phyloP scores from a whole-genome alignment of 1,140 invertebrate species.

The Leptestheria dahalacensis region DNA sequence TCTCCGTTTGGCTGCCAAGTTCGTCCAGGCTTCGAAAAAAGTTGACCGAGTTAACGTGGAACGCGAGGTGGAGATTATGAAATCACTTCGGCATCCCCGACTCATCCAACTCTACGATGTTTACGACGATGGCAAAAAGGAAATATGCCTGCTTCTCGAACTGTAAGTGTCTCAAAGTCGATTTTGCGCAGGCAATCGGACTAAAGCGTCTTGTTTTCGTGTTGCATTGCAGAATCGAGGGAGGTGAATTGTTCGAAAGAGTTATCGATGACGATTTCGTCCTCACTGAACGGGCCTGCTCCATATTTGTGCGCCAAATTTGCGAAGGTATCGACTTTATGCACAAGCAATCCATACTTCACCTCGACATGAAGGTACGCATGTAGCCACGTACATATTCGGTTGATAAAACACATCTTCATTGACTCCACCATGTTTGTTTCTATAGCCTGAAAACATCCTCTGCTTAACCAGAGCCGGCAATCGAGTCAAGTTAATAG shows the following conservation, averaged over 20 bases:
- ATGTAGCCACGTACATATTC: neutral
- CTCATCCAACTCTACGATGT: constrained; percentile 93
- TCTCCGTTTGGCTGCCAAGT: constrained; percentile 77
- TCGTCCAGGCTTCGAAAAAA: constrained; percentile 64
- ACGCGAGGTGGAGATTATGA: constrained; percentile 93
- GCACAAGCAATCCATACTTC: constrained; percentile 81
- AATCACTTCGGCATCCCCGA: constrained; percentile 74
- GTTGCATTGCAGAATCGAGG: constrained; percentile 60
- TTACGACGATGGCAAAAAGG: constrained; percentile 63
- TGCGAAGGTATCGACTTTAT: constrained; percentile 94
- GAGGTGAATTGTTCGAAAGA: constrained; percentile 93
- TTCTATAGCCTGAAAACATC: constrained; percentile 86
- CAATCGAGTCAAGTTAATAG: constrained; percentile 95
- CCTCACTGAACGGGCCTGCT: constrained; percentile 84
- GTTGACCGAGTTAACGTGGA: constrained; percentile 83
- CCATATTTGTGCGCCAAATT: constrained; percentile 92
- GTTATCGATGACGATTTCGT: constrained; percentile 97
- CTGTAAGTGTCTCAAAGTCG: constrained; percentile 52
- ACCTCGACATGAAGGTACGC: constrained; percentile 87
- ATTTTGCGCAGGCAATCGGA: neutral
- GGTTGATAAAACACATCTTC: neutral
- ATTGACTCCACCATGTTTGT: too few relatives aligned
- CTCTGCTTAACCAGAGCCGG: constrained; percentile 84
- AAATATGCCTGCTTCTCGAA: constrained; percentile 89
- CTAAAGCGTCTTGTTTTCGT: constrained; percentile 11